Evolutionary conservation across 2,888 invertebrate genomes (phyloP).

Genomic region (Eretmocerus hayati): DNA sequence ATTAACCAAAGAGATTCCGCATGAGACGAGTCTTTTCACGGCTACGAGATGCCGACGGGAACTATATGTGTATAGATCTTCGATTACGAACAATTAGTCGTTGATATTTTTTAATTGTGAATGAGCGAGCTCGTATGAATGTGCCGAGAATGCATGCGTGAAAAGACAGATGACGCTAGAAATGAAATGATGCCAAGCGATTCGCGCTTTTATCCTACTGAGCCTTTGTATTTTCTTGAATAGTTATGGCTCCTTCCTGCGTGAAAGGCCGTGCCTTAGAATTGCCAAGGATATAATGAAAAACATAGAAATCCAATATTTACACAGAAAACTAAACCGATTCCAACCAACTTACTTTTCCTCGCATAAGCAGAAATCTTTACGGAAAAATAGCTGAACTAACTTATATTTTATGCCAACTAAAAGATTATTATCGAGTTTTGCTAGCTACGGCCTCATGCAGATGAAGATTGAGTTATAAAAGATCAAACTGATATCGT

Average conservation of each 20-base stretch:
- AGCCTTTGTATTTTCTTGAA: conserved; percentile 19
- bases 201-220: conserved; percentile 20
- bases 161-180: conserved; percentile 1
- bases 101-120: conserved; percentile 10
- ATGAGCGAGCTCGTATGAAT: conserved; percentile 1
- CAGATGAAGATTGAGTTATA: conserved; percentile 2
- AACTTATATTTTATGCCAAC: too few species aligned
- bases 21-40: conserved; percentile 18
- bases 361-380: too few species aligned
- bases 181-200: conserved; percentile 7
- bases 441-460: conserved; percentile 13
- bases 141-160: neutral
- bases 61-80: neutral
- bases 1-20: conserved; percentile 24
- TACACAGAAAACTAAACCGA: too few species aligned
- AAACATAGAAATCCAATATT: neutral
- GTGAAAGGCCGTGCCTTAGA: conserved; percentile 23
- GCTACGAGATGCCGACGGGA: conserved; percentile 6
- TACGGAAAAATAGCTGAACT: too few species aligned
- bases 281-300: conserved; percentile 1
- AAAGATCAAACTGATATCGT: conserved; percentile 3
- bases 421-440: conserved; percentile 5
- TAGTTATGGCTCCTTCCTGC: conserved; percentile 21
- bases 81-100: neutral
- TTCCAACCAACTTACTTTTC: too few species aligned